A percentile compares a stretch with the other conserved stretches of the same genome.
These are phyloP conservation scores for Helogale parvula DNA, from an alignment of 2,113 vertebrate genomes.

Conservation along the genomic window DNA sequence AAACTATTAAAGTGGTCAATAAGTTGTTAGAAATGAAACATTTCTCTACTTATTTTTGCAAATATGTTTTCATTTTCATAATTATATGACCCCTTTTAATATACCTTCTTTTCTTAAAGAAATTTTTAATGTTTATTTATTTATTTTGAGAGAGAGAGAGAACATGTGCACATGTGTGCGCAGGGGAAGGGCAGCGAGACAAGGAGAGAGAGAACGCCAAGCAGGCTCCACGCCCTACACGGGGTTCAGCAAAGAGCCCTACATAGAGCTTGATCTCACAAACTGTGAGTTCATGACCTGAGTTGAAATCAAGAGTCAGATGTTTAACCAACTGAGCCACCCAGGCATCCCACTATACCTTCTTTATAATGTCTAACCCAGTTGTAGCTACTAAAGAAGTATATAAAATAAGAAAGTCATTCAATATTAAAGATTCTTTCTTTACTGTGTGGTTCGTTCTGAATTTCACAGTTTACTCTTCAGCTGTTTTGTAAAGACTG, in stretches of 20 bases:
- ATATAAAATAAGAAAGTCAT: constrained; percentile 9
- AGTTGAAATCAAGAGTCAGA: no score
- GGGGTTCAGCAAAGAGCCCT: no score
- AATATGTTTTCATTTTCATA: neutral
- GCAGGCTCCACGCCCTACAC: no score
- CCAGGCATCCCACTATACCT: neutral
- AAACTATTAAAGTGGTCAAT: neutral
- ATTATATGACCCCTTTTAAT: neutral
- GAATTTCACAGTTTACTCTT: constrained; percentile 42
- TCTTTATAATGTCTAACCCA: constrained; percentile 17
- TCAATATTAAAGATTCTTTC: constrained; percentile 21
- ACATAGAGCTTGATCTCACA: no score
- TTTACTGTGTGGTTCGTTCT: neutral
- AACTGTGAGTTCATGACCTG: no score
- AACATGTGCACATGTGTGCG: no score
- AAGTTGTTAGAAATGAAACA: neutral
- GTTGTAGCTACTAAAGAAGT: neutral
- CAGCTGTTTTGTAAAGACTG: neutral
- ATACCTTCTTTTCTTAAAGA: neutral
- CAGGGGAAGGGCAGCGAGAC: no score
- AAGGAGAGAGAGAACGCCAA: no score
- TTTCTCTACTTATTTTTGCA: neutral
- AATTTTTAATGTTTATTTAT: no score
- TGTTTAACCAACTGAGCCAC: no score
- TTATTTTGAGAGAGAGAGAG: no score